A percentile compares a stretch with the other conserved stretches of the same genome.
phyloP scores from a whole-genome alignment of 1,140 invertebrate species.

The Drosophila prosaltans region DNA sequence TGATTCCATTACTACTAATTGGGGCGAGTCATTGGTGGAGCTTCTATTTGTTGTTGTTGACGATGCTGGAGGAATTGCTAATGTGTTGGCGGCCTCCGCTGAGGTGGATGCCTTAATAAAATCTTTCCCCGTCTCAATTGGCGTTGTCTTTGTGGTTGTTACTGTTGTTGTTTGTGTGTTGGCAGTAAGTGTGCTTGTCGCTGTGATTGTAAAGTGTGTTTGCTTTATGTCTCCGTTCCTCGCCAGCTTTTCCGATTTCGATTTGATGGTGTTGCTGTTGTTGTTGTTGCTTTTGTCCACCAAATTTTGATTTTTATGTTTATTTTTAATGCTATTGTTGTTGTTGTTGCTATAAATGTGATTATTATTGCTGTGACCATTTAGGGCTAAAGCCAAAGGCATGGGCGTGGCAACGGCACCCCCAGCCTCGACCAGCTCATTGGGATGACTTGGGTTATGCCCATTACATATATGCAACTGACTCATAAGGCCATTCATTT shows the following conservation, averaged over 20 bases:
- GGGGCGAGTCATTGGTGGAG: background rate
- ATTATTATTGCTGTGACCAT: conserved; percentile 71
- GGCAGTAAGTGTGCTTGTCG: conserved; percentile 66
- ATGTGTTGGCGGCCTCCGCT: conserved; percentile 30
- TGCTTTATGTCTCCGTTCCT: conserved; percentile 38
- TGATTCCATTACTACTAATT: background rate
- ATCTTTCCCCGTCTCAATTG: conserved; percentile 38
- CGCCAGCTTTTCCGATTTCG: conserved; percentile 18
- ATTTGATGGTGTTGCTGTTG: conserved; percentile 25
- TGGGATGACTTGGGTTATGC: conserved; percentile 19
- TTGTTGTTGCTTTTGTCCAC: conserved; percentile 34
- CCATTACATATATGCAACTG: conserved; percentile 63
- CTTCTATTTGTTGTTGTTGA: background rate
- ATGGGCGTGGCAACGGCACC: conserved; percentile 7
- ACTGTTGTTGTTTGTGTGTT: conserved; percentile 55
- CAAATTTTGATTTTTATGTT: conserved; percentile 38
- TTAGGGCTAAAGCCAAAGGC: conserved; percentile 20
- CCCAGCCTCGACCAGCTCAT: conserved; percentile 22
- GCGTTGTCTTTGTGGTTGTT: conserved; percentile 52
- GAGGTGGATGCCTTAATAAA: conserved; percentile 42
- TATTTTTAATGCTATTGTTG: conserved; percentile 22
- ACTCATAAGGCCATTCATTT: conserved; percentile 48
- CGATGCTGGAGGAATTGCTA: background rate
- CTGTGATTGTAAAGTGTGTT: conserved; percentile 24
- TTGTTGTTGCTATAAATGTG: conserved; percentile 58